Conservation (phyloP, 2,113 vertebrate genomes). For the Macaca nemestrina region DNA sequence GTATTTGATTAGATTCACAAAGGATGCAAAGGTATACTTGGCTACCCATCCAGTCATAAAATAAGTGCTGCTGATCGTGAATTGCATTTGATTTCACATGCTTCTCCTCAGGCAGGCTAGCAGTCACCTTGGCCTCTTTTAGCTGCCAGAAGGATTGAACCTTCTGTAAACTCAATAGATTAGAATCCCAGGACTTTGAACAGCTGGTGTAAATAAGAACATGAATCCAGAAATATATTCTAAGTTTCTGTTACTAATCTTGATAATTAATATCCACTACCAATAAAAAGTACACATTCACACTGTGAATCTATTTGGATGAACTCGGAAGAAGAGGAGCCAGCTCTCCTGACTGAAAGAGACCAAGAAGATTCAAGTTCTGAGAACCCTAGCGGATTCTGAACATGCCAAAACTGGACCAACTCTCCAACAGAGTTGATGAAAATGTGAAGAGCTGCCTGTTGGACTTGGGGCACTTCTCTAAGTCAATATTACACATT, state of each 20-base stretch:
- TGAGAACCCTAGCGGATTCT: neutral
- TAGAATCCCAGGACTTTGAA: slow-evolving; percentile 4
- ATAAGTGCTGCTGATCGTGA: neutral
- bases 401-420: neutral
- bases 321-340: neutral
- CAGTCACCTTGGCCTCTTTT: neutral
- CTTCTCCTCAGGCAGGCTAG: neutral
- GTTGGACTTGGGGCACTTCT: neutral
- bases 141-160: neutral
- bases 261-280: neutral
- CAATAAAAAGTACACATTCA: neutral
- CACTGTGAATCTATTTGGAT: neutral
- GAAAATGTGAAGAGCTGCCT: neutral
- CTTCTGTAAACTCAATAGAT: neutral
- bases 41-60: neutral
- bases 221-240: neutral
- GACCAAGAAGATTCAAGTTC: neutral
- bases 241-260: neutral
- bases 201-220: neutral
- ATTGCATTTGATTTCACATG: neutral
- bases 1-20: neutral
- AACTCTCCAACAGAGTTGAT: neutral
- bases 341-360: neutral
- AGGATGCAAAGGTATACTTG: neutral
- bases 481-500: neutral